Evolutionary conservation across 2,888 invertebrate species (phyloP).

Genomic region (Theodoxus fluviatilis): DNA sequence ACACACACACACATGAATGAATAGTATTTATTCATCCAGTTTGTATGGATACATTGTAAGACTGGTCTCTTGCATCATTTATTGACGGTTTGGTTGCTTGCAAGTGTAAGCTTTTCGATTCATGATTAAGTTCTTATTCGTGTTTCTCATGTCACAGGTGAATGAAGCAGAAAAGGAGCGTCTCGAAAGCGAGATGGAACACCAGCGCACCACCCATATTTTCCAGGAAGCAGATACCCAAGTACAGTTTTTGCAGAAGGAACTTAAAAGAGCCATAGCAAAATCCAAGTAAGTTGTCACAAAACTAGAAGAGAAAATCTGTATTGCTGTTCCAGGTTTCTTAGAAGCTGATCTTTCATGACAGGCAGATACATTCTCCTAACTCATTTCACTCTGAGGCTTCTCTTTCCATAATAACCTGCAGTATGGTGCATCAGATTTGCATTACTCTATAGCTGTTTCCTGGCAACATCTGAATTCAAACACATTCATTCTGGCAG

Average conservation of each 20-base stretch:
- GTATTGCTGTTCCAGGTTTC: too few relatives aligned
- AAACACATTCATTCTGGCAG: too few relatives aligned
- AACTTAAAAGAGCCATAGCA: constrained; percentile 79
- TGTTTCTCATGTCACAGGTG: constrained; percentile 67
- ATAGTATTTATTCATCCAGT: background rate
- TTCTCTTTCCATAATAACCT: too few relatives aligned
- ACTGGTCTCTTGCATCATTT: background rate
- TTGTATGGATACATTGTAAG: background rate
- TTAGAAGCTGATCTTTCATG: too few relatives aligned
- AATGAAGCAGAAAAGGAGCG: constrained; percentile 88
- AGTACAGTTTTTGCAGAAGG: constrained; percentile 79
- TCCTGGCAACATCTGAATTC: too few relatives aligned
- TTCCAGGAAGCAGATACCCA: constrained; percentile 80
- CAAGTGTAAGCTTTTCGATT: background rate
- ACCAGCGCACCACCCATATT: constrained; percentile 75
- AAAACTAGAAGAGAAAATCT: background rate
- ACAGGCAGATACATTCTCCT: too few relatives aligned
- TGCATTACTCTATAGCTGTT: too few relatives aligned
- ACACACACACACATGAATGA: background rate
- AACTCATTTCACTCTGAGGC: too few relatives aligned
- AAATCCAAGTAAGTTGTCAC: constrained; percentile 71
- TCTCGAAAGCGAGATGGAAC: constrained; percentile 78
- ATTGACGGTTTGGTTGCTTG: background rate
- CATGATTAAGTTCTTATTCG: background rate
- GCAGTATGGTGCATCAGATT: too few relatives aligned